phyloP scores from a whole-genome alignment of 2,797 vertebrate genomes.

The Loriculus beryllinus region DNA sequence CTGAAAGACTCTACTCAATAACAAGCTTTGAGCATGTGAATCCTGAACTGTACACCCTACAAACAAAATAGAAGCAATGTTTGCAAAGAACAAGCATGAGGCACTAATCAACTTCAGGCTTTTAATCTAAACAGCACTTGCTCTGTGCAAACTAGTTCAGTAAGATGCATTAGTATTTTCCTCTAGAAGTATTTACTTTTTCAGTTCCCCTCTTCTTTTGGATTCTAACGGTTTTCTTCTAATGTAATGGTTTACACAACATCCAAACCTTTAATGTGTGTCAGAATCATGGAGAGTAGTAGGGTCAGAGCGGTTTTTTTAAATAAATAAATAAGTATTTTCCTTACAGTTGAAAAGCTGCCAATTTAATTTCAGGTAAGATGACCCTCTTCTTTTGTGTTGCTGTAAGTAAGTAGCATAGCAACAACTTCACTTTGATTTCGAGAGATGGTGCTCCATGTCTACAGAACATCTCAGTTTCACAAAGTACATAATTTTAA shows the following conservation, averaged over 20 bases:
- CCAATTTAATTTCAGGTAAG: not conserved
- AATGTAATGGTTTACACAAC: not conserved
- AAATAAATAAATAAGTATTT: not conserved
- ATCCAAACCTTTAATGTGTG: not conserved
- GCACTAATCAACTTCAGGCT: not conserved
- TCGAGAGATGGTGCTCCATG: not conserved
- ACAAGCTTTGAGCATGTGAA: not conserved
- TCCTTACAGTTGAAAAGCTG: not conserved
- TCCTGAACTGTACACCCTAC: not conserved
- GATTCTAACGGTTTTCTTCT: not conserved
- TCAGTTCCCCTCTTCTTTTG: not conserved
- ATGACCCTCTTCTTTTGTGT: not conserved
- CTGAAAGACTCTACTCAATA: not conserved
- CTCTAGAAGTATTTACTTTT: not conserved
- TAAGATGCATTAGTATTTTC: not conserved
- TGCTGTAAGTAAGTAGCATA: not conserved
- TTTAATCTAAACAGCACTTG: not conserved
- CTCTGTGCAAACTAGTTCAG: not conserved
- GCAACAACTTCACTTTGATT: not conserved
- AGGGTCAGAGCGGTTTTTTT: not conserved
- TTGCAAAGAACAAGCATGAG: not conserved
- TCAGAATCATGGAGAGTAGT: not conserved
- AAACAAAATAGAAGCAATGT: not conserved
- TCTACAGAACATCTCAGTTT: not conserved
- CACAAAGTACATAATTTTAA: not conserved